Percentiles rank a stretch among this genome's conserved stretches.
Conservation (phyloP, 2,888 invertebrate genomes). For the Branchipolynoe longqiensis region DNA sequence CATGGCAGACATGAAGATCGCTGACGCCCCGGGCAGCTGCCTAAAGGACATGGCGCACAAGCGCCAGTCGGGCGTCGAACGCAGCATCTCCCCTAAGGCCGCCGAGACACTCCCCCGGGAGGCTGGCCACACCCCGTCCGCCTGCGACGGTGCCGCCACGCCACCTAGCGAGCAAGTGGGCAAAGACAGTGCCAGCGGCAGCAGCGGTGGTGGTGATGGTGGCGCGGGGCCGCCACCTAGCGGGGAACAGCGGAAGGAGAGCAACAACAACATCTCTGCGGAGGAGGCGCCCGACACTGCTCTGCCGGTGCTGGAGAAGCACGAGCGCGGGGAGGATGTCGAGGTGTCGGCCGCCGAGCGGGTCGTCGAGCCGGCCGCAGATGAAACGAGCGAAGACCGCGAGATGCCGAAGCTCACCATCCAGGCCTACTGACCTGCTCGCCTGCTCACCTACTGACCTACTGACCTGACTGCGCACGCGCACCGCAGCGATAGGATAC, state of each 20-base stretch:
- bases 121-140: background rate
- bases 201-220: too few species aligned
- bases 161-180: background rate
- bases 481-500: too few species aligned
- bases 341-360: background rate
- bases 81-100: slow-evolving; percentile 13
- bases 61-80: slow-evolving; percentile 9
- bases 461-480: too few species aligned
- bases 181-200: background rate
- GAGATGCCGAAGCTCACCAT: slow-evolving; percentile 47
- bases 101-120: background rate
- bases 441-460: too few species aligned
- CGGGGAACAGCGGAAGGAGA: slow-evolving; percentile 19
- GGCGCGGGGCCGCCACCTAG: too few species aligned
- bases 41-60: slow-evolving; percentile 16
- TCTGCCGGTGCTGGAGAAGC: slow-evolving; percentile 28
- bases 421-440: slow-evolving; percentile 41
- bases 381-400: slow-evolving; percentile 26
- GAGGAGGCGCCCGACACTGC: slow-evolving; percentile 33
- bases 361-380: background rate
- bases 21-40: slow-evolving; percentile 13
- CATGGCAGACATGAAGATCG: slow-evolving; percentile 1
- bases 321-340: slow-evolving; percentile 2
- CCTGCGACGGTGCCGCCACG: slow-evolving; percentile 28
- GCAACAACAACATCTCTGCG: slow-evolving; percentile 13